phyloP scores from a whole-genome alignment of 2,888 invertebrate species.

The Drosophila bunnanda region DNA sequence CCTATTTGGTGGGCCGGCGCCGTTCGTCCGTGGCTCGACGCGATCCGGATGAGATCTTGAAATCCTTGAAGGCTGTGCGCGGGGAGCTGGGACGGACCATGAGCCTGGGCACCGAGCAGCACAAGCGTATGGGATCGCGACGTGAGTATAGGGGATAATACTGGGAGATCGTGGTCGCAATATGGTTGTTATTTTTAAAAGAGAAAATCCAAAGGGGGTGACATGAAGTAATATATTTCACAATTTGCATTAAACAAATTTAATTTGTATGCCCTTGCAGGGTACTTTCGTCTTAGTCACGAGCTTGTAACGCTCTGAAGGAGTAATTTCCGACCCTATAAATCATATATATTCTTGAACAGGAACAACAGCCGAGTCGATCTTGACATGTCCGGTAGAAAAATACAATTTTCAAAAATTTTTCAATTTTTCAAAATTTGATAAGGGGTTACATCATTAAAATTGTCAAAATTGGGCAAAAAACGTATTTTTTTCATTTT shows the following conservation, averaged over 20 bases:
- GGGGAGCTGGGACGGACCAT: conserved; percentile 93
- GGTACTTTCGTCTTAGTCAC: too few species aligned
- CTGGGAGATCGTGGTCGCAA: not conserved
- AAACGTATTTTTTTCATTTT: too few species aligned
- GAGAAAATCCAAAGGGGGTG: not conserved
- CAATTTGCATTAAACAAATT: not conserved
- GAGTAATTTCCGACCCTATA: too few species aligned
- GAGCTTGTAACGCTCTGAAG: too few species aligned
- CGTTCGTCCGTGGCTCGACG: conserved; percentile 93
- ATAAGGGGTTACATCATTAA: too few species aligned
- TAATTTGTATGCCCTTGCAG: too few species aligned
- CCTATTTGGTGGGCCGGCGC: conserved; percentile 89
- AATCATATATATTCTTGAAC: too few species aligned
- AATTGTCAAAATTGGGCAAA: too few species aligned
- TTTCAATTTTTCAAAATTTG: too few species aligned
- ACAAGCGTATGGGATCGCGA: conserved; percentile 87
- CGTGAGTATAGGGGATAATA: conserved; percentile 87
- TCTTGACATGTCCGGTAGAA: too few species aligned
- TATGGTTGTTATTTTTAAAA: not conserved
- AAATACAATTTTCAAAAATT: too few species aligned
- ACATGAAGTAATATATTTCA: not conserved
- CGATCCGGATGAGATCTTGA: conserved; percentile 93
- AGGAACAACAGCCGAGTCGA: too few species aligned
- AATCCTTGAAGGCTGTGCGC: conserved; percentile 92
- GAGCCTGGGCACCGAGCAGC: conserved; percentile 89